Evolutionary conservation across 1,140 invertebrate genomes (phyloP), one percentile per base, ranked within the genome.

Genomic region (Tetranychus cinnabarinus): DNA sequence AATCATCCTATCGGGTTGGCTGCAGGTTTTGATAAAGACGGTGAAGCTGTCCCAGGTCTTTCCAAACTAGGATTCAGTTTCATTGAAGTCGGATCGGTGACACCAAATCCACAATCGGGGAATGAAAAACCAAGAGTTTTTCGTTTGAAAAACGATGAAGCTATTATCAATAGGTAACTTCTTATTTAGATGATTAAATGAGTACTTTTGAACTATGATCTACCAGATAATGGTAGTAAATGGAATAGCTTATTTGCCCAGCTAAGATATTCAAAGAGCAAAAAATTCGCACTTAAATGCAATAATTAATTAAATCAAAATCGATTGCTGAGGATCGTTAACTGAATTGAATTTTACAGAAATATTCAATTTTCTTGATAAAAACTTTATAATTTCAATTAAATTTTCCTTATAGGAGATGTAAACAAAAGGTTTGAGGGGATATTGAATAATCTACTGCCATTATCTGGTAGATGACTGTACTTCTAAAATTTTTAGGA

Each of bases 11-110:
- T 98, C 67, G 95, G 95, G 39, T 82, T 97, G 66, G 93, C 93
- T 56, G 95, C 95, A 63, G 95, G 95, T 3, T 97, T 97, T 77
- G 95, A 98, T 72, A 98, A 98, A 71, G 81, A 97, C 73, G 93
- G 81, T 10, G 88, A 97, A 76, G 88, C 86, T 35, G 76, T 96
- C 1, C 72, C 80, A 63, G 85, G 86, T 0, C 72, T 98, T 36
- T 77, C 80, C 56, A 80, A 83, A 68, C 75, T 90, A 58, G 93
- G 93, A 0, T 97, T 97, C 76, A 84, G 91, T 34, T 91, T 96
- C 75, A 81, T 97, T 45, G 95, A 98, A 79, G 82, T 98, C 66
- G 93, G 93, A 65, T 92, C 91, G 15, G 82, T 98, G 0, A 98
- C 95, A 5, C 95, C 93, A 3, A 64, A 80, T 65, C 85, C 92